Conservation (phyloP, 2,888 invertebrate genomes). For the Drosophila longiperda region DNA sequence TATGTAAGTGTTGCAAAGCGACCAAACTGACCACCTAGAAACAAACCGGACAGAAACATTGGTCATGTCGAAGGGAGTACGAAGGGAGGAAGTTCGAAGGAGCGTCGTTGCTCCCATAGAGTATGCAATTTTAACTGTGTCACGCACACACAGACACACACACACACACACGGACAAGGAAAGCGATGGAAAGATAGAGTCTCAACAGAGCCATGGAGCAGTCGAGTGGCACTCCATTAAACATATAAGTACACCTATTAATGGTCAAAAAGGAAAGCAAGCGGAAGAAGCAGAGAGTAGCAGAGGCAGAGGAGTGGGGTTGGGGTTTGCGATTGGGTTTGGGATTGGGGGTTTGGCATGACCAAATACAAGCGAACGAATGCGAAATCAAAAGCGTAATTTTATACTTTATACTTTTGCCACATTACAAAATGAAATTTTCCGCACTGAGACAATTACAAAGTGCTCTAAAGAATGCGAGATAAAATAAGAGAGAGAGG, state of each 20-base stretch:
- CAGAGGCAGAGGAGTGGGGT: background rate
- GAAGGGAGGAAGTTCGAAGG: background rate
- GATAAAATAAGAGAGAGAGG: background rate
- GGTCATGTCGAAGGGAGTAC: background rate
- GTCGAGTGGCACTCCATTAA: slow-evolving; percentile 80
- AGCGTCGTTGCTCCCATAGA: slow-evolving; percentile 16
- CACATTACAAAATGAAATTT: slow-evolving; percentile 78
- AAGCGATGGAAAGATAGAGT: slow-evolving; percentile 26
- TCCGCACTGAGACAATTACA: slow-evolving; percentile 39
- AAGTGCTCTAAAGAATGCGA: slow-evolving; percentile 13
- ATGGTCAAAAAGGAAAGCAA: slow-evolving; percentile 77
- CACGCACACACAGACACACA: slow-evolving; percentile 34
- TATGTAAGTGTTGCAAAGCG: slow-evolving; percentile 53
- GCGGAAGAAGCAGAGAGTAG: slow-evolving; percentile 2
- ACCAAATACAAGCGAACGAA: slow-evolving; percentile 49
- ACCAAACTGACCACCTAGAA: slow-evolving; percentile 41
- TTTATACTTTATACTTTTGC: slow-evolving; percentile 78
- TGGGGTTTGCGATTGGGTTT: background rate
- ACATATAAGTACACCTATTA: slow-evolving; percentile 81
- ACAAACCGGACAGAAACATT: slow-evolving; percentile 19
- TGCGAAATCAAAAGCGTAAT: slow-evolving; percentile 76
- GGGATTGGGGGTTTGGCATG: background rate
- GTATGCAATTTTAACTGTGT: slow-evolving; percentile 66
- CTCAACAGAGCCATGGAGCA: slow-evolving; percentile 38
- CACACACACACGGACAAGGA: slow-evolving; percentile 3